These are phyloP conservation scores for Adoxophyes honmai DNA, from an alignment of 1,140 invertebrate genomes.

Conservation along the genomic window DNA sequence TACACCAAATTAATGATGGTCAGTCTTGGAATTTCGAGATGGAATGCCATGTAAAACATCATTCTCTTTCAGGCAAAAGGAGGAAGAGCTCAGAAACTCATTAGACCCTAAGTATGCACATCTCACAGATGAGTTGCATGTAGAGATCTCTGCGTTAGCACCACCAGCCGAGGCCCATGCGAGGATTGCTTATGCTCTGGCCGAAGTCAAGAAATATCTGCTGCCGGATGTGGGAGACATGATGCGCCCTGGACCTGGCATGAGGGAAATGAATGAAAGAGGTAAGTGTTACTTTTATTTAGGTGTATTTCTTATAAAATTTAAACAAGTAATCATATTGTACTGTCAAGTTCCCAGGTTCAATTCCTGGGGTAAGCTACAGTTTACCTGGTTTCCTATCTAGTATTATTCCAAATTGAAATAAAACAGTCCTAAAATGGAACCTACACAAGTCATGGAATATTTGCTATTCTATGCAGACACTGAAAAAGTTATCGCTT, in stretches of 20 bases:
- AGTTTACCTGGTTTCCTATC: too few species aligned
- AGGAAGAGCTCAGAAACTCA: slow-evolving; percentile 92
- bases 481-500: too few species aligned
- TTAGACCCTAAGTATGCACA: slow-evolving; percentile 95
- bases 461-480: too few species aligned
- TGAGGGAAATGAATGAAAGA: slow-evolving; percentile 58
- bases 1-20: too few species aligned
- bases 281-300: slow-evolving; percentile 38
- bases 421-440: too few species aligned
- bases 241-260: slow-evolving; percentile 75
- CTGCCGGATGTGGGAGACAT: slow-evolving; percentile 88
- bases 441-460: too few species aligned
- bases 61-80: slow-evolving; percentile 78
- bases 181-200: slow-evolving; percentile 91
- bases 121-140: slow-evolving; percentile 94
- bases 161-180: slow-evolving; percentile 95
- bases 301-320: too few species aligned
- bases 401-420: too few species aligned
- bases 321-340: too few species aligned
- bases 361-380: too few species aligned
- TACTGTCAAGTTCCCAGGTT: too few species aligned
- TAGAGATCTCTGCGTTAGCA: slow-evolving; percentile 93
- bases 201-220: slow-evolving; percentile 83
- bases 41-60: slow-evolving; percentile 14
- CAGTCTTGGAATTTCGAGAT: too few species aligned